Evolutionary conservation across 2,888 invertebrate genomes (phyloP).

Genomic region (Oscheius sp.): DNA sequence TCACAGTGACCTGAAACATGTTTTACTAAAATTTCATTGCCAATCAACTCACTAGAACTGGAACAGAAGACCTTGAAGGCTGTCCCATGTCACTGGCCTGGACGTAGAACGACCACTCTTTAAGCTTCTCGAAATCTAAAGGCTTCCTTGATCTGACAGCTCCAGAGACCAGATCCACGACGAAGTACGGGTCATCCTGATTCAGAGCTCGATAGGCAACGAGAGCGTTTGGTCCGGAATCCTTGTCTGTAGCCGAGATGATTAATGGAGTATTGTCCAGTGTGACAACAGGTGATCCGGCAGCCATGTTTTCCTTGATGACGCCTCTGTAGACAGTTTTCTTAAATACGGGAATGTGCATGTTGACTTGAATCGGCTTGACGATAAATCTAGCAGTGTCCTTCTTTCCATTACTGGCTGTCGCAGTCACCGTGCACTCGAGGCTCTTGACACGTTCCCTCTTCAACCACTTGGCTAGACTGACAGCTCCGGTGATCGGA

Average conservation of each 20-base stretch:
- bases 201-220: slow-evolving; percentile 88
- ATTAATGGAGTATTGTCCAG: slow-evolving; percentile 81
- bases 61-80: slow-evolving; percentile 84
- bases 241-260: slow-evolving; percentile 85
- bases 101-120: slow-evolving; percentile 56
- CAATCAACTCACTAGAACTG: slow-evolving; percentile 77
- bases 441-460: slow-evolving; percentile 47
- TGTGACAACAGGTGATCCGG: slow-evolving; percentile 35
- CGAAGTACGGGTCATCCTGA: slow-evolving; percentile 83
- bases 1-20: slow-evolving; percentile 79
- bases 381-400: slow-evolving; percentile 52
- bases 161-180: slow-evolving; percentile 87
- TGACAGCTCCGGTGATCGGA: slow-evolving; percentile 51
- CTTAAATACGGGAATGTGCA: slow-evolving; percentile 75
- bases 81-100: slow-evolving; percentile 78
- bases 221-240: slow-evolving; percentile 86
- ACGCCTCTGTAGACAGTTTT: slow-evolving; percentile 84
- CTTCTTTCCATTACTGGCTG: slow-evolving; percentile 40
- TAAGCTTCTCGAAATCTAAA: slow-evolving; percentile 84
- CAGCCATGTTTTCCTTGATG: slow-evolving; percentile 80
- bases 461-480: slow-evolving; percentile 53
- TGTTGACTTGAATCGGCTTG: slow-evolving; percentile 58
- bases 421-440: slow-evolving; percentile 48
- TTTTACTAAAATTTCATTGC: too few species aligned
- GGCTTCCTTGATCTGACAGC: slow-evolving; percentile 84